Base-by-base conservation (phyloP, 2,888 invertebrate species). In the Chirona hameri region DNA sequence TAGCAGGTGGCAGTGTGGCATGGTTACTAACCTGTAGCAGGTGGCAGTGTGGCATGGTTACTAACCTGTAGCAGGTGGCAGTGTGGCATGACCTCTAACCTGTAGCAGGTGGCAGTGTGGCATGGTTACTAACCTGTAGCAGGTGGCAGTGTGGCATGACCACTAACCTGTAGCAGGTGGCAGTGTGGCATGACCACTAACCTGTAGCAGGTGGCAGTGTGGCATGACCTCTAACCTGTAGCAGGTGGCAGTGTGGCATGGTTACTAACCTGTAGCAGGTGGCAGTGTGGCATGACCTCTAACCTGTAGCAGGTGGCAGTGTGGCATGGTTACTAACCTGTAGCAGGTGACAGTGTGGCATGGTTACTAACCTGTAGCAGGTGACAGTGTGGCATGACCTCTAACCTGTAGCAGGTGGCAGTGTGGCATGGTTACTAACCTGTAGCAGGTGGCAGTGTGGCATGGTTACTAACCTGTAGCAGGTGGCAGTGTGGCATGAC, bases 401-500 rank as follows among this genome's bases (percentile, higher is more conserved):
- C 60, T 9, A 65, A 9, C 65, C 21, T 21, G 10, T 7, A 65
- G 10, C 21, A 57, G 57, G 57, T n/a, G 65, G 3, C n/a, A n/a
- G 65, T n/a, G 65, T n/a, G 65, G 39, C 39, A 39, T 5, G 4
- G 7, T 7, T 0, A 65, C 65, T n/a, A 65, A 21, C 65, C 21
- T 21, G 10, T 7, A 65, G 10, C 21, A 57, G 57, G 57, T 24
- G 65, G 3, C n/a, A n/a, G 65, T n/a, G 65, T n/a, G 65, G 7
- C 39, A 39, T 39, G 4, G 7, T 0, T 9, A 24, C 65, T n/a
- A 12, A 65, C 65, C 65, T 79, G 79, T 7, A 99, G 91, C 82
- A 99, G 91, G 87, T 99, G 99, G 87, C 98, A 98, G 0, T 98
- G 97, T 93, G 89, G 99, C 99, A 87, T 97, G 96, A 90, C 94